Evolutionary conservation across 2,113 vertebrate species (phyloP), one percentile per base, ranked within the genome.

Genomic region (Semnornis frantzii): DNA sequence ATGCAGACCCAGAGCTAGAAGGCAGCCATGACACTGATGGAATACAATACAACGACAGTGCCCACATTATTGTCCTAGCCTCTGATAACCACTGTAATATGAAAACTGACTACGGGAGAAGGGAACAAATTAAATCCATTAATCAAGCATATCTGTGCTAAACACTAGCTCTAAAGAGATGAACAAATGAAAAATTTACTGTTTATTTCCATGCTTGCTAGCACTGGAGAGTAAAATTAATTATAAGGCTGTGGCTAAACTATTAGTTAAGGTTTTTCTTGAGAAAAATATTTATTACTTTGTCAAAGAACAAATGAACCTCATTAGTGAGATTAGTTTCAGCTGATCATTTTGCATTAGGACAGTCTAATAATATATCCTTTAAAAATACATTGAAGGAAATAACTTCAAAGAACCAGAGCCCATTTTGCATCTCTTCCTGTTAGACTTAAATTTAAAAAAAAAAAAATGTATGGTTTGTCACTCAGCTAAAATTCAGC

Each of bases 61-160:
- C 94, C 94, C 97, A 95, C 97, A 86, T 96, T 97, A 97, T 94
- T 97, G 97, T 96, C 96, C 96, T 96, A 80, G 74, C 94, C 95
- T 96, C 96, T 96, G 98, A 98, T 98, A 98, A 98, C 97, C 96
- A 87, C 73, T 83, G 89, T 97, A 98, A 97, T 98, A 98, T 98
- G 97, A 98, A 98, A 98, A 98, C 97, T 97, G 97, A 98, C 98
- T 98, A 90, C 91, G 96, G 98, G 96, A 98, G 96, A 98, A 97
- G 86, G 90, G 94, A 96, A 97, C 97, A 98, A 98, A 98, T 98
- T 98, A 98, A 98, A 98, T 97, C 98, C 98, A 98, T 98, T 98
- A 98, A 98, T 98, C 98, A 98, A 98, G 97, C 97, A 97, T 98
- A 98, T 98, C 98, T 98, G 95, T 85, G 86, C 96, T 98, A 98